These are phyloP conservation scores for Thymelicus lineola DNA, from an alignment of 2,888 invertebrate genomes.

Conservation along the genomic window DNA sequence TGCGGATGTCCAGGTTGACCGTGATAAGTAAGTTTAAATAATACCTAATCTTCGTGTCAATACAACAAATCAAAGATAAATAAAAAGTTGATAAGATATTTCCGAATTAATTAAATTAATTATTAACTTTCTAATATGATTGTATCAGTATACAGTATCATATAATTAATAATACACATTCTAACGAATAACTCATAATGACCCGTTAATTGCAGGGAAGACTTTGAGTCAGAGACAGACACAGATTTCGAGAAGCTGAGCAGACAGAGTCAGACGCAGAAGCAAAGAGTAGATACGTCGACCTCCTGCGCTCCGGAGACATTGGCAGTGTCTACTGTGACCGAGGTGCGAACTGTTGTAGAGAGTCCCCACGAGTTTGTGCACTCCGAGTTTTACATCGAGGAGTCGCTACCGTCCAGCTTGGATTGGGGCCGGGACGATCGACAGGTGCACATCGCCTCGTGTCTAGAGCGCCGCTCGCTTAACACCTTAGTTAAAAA, in stretches of 20 bases:
- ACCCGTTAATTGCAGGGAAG: conserved; percentile 72
- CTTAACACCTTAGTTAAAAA: conserved; percentile 39
- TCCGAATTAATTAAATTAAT: too few species aligned
- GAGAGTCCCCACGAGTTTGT: conserved; percentile 86
- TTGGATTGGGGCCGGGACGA: conserved; percentile 88
- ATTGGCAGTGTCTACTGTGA: conserved; percentile 82
- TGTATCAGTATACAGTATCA: too few species aligned
- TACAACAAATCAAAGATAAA: too few species aligned
- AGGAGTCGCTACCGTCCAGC: conserved; percentile 94
- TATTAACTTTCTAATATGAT: too few species aligned
- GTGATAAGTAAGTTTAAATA: conserved; percentile 68
- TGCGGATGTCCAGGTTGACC: conserved; percentile 72
- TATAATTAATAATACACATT: too few species aligned
- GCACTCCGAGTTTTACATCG: conserved; percentile 94
- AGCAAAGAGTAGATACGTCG: conserved; percentile 68
- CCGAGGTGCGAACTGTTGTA: conserved; percentile 83
- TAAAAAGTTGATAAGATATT: too few species aligned
- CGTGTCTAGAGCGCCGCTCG: conserved; percentile 44
- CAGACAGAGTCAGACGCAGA: conserved; percentile 85
- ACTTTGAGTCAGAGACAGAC: conserved; percentile 92
- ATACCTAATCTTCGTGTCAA: too few species aligned
- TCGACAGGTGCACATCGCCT: conserved; percentile 71
- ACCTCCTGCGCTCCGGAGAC: conserved; percentile 76
- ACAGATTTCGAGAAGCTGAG: conserved; percentile 92
- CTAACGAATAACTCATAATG: too few species aligned